Conservation (phyloP, 1,140 invertebrate genomes). For the Leptinotarsa defecta region DNA sequence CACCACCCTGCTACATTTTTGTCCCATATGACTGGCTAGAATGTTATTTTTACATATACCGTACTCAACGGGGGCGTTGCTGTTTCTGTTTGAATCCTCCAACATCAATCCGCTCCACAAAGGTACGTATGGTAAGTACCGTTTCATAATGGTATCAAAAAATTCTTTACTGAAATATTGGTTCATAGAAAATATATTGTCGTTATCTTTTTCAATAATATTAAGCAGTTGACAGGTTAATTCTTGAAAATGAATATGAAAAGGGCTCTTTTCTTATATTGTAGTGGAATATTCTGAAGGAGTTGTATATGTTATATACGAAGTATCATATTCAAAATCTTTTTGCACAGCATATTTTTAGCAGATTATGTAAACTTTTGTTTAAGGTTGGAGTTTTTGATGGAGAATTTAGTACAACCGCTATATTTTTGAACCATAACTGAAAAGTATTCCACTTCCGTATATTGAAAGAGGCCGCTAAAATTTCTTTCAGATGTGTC, state of each 20-base stretch:
- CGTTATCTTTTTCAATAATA: background rate
- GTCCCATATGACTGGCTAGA: background rate
- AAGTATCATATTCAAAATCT: background rate
- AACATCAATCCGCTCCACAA: conserved; percentile 13
- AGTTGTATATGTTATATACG: background rate
- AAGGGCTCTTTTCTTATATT: background rate
- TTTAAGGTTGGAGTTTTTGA: background rate
- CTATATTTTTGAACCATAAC: background rate
- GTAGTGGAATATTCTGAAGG: background rate
- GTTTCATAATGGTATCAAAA: background rate
- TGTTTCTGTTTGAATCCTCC: conserved; percentile 6
- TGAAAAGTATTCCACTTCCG: background rate
- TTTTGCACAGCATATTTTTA: background rate
- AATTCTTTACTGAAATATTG: background rate
- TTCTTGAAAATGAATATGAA: background rate
- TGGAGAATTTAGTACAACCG: background rate
- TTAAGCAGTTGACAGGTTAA: background rate
- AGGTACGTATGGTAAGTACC: conserved; percentile 11
- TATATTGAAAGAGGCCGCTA: background rate
- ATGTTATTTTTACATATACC: conserved; percentile 23
- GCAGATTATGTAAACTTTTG: background rate
- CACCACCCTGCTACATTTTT: conserved; percentile 9
- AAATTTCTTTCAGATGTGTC: background rate
- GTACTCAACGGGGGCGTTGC: conserved; percentile 15
- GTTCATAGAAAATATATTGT: background rate